Evolutionary conservation across 2,888 invertebrate species (phyloP).

Genomic region (Drosophila nr. fundita): DNA sequence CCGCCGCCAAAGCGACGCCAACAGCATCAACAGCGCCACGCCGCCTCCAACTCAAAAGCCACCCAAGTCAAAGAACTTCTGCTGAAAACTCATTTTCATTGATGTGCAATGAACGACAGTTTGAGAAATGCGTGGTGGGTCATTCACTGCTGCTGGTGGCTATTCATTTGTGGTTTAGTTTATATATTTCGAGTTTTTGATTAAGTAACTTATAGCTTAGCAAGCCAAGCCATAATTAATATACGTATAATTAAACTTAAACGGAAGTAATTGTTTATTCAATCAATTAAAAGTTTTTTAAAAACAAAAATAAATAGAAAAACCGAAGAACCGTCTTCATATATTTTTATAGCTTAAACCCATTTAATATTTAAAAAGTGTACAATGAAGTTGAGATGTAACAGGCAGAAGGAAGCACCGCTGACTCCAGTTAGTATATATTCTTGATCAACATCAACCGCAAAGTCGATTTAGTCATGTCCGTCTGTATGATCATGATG

Average conservation of each 20-base stretch:
- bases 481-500: too few species aligned
- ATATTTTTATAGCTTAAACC: neutral
- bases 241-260: neutral
- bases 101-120: conserved; percentile 67
- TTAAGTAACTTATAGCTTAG: neutral
- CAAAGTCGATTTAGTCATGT: neutral
- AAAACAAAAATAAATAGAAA: too few species aligned
- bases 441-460: neutral
- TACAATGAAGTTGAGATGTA: too few species aligned
- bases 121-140: conserved; percentile 26
- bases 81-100: conserved; percentile 70
- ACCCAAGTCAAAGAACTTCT: conserved; percentile 40
- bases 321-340: neutral
- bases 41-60: conserved; percentile 5
- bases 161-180: conserved; percentile 19
- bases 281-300: neutral
- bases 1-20: conserved; percentile 55
- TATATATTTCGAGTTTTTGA: neutral
- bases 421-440: neutral
- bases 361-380: too few species aligned
- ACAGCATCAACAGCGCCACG: conserved; percentile 39
- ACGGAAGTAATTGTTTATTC: neutral
- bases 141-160: conserved; percentile 28
- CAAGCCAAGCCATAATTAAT: neutral
- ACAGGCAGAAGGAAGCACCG: neutral